Conservation (phyloP, 2,113 vertebrate species). For the Pterocles orientalis region DNA sequence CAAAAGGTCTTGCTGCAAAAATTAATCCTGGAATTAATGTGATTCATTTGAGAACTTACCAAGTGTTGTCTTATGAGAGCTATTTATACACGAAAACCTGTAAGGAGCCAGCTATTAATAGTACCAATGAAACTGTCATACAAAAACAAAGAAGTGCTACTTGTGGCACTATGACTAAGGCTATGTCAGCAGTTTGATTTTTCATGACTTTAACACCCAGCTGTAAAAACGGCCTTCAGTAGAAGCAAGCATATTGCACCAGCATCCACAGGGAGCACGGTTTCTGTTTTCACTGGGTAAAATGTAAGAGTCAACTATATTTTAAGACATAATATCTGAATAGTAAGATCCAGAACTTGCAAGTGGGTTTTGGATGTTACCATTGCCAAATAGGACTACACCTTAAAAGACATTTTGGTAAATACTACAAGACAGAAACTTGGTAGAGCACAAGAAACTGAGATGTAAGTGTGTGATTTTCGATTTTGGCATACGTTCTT, state of each 20-base stretch:
- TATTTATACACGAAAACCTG: neutral
- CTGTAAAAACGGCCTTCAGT: neutral
- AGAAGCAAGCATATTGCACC: neutral
- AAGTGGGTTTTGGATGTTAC: neutral
- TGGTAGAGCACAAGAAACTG: neutral
- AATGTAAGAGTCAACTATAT: neutral
- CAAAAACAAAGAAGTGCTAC: slow-evolving; percentile 38
- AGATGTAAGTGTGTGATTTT: neutral
- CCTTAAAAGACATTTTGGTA: neutral
- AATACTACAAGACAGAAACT: neutral
- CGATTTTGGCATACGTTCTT: neutral
- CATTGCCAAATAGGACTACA: neutral
- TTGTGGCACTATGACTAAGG: slow-evolving; percentile 2
- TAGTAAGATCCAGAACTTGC: neutral
- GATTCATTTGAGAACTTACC: slow-evolving; percentile 18
- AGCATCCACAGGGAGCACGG: accelerated
- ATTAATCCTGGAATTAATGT: slow-evolving; percentile 2
- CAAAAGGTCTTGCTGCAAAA: slow-evolving; percentile 3
- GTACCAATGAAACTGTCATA: neutral
- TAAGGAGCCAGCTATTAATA: slow-evolving; percentile 13
- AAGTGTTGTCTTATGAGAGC: neutral
- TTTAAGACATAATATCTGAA: neutral
- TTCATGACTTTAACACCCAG: slow-evolving; percentile 27
- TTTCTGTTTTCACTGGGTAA: neutral
- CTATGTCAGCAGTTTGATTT: slow-evolving; percentile 47